Evolutionary conservation across 2,797 vertebrate species (phyloP).

Genomic region (Triplophysa bombifrons): DNA sequence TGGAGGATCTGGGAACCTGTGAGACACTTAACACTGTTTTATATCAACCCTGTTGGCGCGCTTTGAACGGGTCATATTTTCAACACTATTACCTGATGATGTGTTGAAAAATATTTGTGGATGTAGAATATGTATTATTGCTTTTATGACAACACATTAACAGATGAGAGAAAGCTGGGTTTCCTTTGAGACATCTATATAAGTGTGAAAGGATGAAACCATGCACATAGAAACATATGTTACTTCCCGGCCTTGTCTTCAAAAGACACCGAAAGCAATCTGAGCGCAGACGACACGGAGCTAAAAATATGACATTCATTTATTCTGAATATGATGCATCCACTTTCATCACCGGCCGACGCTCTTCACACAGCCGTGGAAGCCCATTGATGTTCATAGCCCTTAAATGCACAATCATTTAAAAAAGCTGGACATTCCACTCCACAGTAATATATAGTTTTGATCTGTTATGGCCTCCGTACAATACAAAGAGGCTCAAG

Average conservation of each 20-base stretch:
- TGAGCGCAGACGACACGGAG: neutral
- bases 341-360: slow-evolving; percentile 7
- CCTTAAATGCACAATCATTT: slow-evolving; percentile 52
- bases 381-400: slow-evolving; percentile 53
- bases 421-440: slow-evolving; percentile 42
- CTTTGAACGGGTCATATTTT: slow-evolving; percentile 10
- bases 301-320: neutral
- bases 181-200: neutral
- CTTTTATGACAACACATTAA: neutral
- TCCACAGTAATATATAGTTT: slow-evolving; percentile 45
- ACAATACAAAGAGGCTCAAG: slow-evolving; percentile 59
- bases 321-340: neutral
- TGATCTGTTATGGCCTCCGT: slow-evolving; percentile 41
- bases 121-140: neutral
- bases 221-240: neutral
- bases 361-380: neutral
- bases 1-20: slow-evolving; percentile 8
- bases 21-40: slow-evolving; percentile 2
- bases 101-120: slow-evolving; percentile 12
- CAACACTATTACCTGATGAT: slow-evolving; percentile 12
- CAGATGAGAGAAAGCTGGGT: neutral
- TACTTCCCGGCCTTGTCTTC: neutral
- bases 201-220: neutral
- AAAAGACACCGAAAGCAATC: slow-evolving; percentile 14
- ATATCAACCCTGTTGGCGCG: slow-evolving; percentile 25